Evolutionary conservation across 2,113 vertebrate genomes (phyloP), one percentile per base, ranked within the genome.

Genomic region (Coregonus clupeaformis): DNA sequence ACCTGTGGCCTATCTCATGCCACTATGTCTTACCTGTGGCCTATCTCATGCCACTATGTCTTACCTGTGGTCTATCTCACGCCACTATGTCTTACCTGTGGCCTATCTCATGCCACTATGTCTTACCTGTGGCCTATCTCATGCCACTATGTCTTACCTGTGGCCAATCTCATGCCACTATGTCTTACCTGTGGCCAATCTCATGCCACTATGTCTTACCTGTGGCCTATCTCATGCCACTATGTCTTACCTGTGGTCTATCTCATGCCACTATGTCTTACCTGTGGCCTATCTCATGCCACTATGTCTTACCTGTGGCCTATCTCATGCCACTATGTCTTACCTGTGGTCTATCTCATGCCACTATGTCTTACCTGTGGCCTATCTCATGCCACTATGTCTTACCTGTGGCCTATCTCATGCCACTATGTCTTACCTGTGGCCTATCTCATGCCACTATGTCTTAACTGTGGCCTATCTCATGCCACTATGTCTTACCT

Each of bases 111-210:
- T n/a, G n/a, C n/a, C 27, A 27, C 27, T 27, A 27, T 27, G 30
- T 55, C 86, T 95, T 96, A 0, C 87, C 92, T 0, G 82, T 88
- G 36, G 9, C 36, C 36, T 42, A 42, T 42, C 36, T 11, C 36
- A 42, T 11, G 36, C 36, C 60, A 16, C 29, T 59, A 11, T 11
- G 9, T 42, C 36, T 42, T 42, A 32, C 32, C 30, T 27, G 27
- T 27, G 27, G 27, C 27, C 27, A 1, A 27, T 27, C 27, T 27
- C 27, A 27, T 27, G 27, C 27, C 27, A 27, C 27, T 27, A 2
- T 27, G 30, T 55, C 86, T 95, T 96, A 0, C 87, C 92, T 0
- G 82, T 88, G 36, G 9, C 36, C 36, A 11, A 42, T 42, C 36
- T 11, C 36, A 42, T 11, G 36, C 36, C 60, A 16, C 29, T 59